Base-by-base conservation (phyloP, 1,140 invertebrate species). In the Eurytemora carolleeae region DNA sequence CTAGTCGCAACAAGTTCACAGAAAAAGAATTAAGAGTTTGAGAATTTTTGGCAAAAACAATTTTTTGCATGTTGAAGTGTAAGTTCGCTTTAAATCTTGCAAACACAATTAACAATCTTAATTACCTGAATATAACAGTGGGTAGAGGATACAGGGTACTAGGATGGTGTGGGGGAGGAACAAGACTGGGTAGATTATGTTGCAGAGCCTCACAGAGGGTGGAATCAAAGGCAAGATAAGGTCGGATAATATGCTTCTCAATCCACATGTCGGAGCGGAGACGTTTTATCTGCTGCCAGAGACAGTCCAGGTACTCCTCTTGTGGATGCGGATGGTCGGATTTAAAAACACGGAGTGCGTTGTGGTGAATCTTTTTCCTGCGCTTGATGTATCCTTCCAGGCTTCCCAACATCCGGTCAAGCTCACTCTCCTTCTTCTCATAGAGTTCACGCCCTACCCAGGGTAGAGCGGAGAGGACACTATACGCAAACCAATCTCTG, bases 241-340 rank as follows among this genome's bases (percentile, higher is more conserved):
- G 92, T 24, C 94, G 78, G 1, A 84, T 80, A 70, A 98, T 95
- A 71, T 97, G 92, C 69, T 93, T 92, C 70, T 98, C 95, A 25
- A 84, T 82, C 94, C 94, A 98, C 71, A 93, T 93, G 69, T 95
- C 90, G 67, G 86, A 83, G 44, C 85, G 80, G 17, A 98, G 73
- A 69, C 97, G 95, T 63, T 85, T 79, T 25, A 94, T 83, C 74
- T 98, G 94, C 2, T 87, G 85, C 92, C 92, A 98, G 0, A 98
- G 76, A 69, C 92, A 96, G 69, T 98, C 94, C 59, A 99, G 75
- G 72, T 98, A 98, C 75, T 99, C 95, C 75, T 98, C 94, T 72
- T 98, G 94, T 0, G 90, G 84, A 76, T 97, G 92, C 26, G 90
- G 91, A 2, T 82, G 80, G 70, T 94, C 88, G 57, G 82, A 80